Base-by-base conservation (phyloP, 1,140 invertebrate species). In the Frieseomelitta varia region DNA sequence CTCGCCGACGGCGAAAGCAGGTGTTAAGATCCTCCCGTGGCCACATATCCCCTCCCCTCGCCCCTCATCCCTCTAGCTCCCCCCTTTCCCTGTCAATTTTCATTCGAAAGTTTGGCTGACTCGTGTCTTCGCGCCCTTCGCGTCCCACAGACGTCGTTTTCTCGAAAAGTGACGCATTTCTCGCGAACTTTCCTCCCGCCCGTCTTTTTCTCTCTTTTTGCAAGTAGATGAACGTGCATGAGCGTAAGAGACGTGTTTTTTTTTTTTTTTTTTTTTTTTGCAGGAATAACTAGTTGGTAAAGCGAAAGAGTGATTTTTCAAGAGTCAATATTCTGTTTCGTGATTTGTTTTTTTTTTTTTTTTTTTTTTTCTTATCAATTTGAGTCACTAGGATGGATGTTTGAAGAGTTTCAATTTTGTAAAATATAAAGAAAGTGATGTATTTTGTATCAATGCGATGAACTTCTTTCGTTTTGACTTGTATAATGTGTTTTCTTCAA, bases 41-140 rank as follows among this genome's bases (percentile, higher is more conserved):
- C 67, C 81, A 78, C 81, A 84, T 84, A 84, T 84, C 79, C 79
- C 79, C 67, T 6, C 55, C 15, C 55, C 55, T 56, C 55, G n/a
- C n/a, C n/a, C n/a, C n/a, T n/a, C n/a, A n/a, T n/a, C n/a, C n/a
- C 30, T 2, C 30, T 30, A 30, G 30, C 30, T 14, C 17, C 55
- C 15, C 6, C 30, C 51, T 27, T 72, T 27, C 47, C 1, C 47
- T 76, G 81, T 84, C 81, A 84, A 84, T 84, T 84, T 84, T 84
- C 81, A 84, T 84, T 84, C 61, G 17, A 12, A 84, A 84, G 10
- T 82, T 82, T 17, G 34, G 51, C 53, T 39, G 58, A n/a, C 58
- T 55, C 47, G 17, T 51, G 34, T 69, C 39, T 72, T 53, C 24
- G 24, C 51, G 34, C 21, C 12, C 21, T 11, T n/a, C 21, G 1